A percentile compares a stretch with the other conserved stretches of the same genome.
Evolutionary conservation across 2,888 invertebrate species (phyloP).

Genomic region (Gibbula magus): DNA sequence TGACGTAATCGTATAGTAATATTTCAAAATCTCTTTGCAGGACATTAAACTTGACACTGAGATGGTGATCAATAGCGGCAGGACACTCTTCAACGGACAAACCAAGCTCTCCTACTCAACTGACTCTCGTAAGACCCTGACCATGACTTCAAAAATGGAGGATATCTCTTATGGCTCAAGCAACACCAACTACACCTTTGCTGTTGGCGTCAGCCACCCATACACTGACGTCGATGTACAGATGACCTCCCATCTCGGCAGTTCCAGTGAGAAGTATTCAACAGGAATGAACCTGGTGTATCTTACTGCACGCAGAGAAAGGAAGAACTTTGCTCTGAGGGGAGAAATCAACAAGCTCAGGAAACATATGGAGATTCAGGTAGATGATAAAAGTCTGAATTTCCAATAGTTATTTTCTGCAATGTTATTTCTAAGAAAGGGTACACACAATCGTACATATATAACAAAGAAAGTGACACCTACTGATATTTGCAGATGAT

Average conservation of each 20-base stretch:
- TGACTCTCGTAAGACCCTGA: conserved; percentile 54
- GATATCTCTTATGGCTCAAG: conserved; percentile 46
- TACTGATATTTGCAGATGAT: conserved; percentile 27
- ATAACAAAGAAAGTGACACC: too few species aligned
- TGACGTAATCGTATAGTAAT: too few species aligned
- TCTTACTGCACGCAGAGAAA: conserved; percentile 48
- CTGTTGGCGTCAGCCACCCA: conserved; percentile 57
- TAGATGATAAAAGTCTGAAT: conserved; percentile 35
- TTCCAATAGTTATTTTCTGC: too few species aligned
- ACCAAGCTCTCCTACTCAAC: conserved; percentile 53
- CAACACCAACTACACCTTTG: conserved; percentile 55
- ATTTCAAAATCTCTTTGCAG: conserved; percentile 39
- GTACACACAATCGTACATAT: too few species aligned
- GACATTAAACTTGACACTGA: conserved; percentile 52
- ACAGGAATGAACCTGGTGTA: conserved; percentile 57
- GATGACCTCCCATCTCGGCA: conserved; percentile 48
- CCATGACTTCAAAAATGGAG: conserved; percentile 48
- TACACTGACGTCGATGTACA: conserved; percentile 57
- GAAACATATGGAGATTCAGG: conserved; percentile 51
- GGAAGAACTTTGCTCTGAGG: conserved; percentile 52
- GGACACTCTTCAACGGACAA: conserved; percentile 54
- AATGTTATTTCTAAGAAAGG: too few species aligned
- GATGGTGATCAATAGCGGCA: conserved; percentile 47
- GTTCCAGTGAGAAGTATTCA: conserved; percentile 41
- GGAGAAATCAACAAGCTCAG: conserved; percentile 59